phyloP scores from a whole-genome alignment of 64 coral and sea anemone species.

The Acropora yongei region DNA sequence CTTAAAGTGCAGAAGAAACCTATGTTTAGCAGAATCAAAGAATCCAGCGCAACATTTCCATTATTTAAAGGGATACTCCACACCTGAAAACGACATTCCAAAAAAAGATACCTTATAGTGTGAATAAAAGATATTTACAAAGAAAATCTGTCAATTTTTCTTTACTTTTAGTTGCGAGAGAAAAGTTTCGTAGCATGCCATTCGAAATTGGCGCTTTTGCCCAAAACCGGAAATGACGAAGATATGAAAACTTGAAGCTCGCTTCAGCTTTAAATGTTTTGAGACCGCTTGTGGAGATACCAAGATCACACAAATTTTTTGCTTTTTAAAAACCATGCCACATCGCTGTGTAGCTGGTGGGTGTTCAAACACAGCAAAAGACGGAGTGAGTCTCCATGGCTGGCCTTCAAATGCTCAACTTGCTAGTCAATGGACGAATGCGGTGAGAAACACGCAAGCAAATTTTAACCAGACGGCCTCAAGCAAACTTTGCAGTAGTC shows the following conservation, averaged over 20 bases:
- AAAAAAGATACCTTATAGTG: slow-evolving; percentile 13
- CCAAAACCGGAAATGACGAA: slow-evolving; percentile 34
- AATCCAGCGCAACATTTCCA: slow-evolving; percentile 45
- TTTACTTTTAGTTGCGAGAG: slow-evolving; percentile 12
- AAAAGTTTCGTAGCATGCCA: background rate
- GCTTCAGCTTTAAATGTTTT: background rate
- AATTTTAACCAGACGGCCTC: slow-evolving; percentile 46
- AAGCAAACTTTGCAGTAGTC: slow-evolving; percentile 55
- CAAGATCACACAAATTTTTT: background rate
- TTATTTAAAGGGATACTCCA: slow-evolving; percentile 32
- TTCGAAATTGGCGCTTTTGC: background rate
- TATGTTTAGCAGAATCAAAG: slow-evolving; percentile 55
- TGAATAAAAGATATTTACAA: slow-evolving; percentile 23
- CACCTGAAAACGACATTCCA: background rate
- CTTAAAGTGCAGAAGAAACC: slow-evolving; percentile 30
- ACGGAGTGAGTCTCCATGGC: slow-evolving; percentile 46
- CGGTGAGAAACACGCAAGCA: slow-evolving; percentile 43
- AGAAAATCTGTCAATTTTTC: slow-evolving; percentile 13
- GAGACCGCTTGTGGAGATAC: background rate
- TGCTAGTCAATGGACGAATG: slow-evolving; percentile 42
- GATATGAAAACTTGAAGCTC: slow-evolving; percentile 23
- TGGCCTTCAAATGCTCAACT: slow-evolving; percentile 20
- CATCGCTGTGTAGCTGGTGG: slow-evolving; percentile 46
- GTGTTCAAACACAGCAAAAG: slow-evolving; percentile 54
- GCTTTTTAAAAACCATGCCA: slow-evolving; percentile 14